phyloP scores from a whole-genome alignment of 1,140 invertebrate genomes.

The Nymphalis io region DNA sequence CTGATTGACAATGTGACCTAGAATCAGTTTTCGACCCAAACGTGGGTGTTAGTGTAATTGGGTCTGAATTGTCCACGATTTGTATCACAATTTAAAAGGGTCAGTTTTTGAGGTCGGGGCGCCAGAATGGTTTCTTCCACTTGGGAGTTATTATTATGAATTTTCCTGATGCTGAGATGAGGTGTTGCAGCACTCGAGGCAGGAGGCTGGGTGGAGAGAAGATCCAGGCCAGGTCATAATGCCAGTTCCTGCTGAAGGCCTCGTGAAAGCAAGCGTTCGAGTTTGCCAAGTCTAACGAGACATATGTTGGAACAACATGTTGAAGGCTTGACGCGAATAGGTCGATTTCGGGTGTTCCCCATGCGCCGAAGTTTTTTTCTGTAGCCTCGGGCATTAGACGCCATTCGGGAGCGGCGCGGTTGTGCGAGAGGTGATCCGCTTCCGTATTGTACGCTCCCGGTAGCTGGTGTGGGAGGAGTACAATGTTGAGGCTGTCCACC shows the following conservation, averaged over 20 bases:
- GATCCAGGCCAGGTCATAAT: too few species aligned
- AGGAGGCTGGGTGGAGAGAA: too few species aligned
- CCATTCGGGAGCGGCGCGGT: too few species aligned
- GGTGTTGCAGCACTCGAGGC: slow-evolving; percentile 49
- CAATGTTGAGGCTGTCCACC: slow-evolving; percentile 47
- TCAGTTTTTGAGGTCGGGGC: slow-evolving; percentile 43
- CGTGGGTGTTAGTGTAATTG: too few species aligned
- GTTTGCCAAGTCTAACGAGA: too few species aligned
- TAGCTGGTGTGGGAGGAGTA: slow-evolving; percentile 49
- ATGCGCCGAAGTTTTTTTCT: slow-evolving; percentile 40
- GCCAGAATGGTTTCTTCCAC: slow-evolving; percentile 45
- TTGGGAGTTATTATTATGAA: slow-evolving; percentile 41
- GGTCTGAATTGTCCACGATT: too few species aligned
- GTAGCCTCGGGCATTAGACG: slow-evolving; percentile 34
- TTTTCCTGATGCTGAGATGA: slow-evolving; percentile 46
- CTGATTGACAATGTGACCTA: slow-evolving; percentile 48
- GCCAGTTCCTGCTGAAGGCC: too few species aligned
- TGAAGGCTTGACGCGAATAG: slow-evolving; percentile 53
- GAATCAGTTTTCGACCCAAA: too few species aligned
- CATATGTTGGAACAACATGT: too few species aligned
- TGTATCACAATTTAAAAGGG: slow-evolving; percentile 40
- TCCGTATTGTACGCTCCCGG: too few species aligned
- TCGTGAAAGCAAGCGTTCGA: too few species aligned
- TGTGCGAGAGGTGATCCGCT: too few species aligned
- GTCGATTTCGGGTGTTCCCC: slow-evolving; percentile 54